Base-by-base conservation (phyloP, 2,888 invertebrate genomes). In the Drosophila stalkeri region DNA sequence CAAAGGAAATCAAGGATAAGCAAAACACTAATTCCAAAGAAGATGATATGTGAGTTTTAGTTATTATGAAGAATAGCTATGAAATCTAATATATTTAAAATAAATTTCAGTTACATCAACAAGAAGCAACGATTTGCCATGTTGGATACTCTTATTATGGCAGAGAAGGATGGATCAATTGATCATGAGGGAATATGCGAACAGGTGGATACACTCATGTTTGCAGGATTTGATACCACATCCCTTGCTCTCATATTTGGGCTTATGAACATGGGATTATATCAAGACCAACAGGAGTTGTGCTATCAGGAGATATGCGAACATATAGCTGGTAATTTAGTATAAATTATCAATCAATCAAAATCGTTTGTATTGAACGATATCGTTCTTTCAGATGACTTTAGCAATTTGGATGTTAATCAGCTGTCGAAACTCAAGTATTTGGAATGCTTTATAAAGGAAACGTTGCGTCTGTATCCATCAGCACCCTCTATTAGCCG, bases 181-280 rank as follows among this genome's bases (percentile, higher is more conserved):
- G 87, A 91, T 72, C 91, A 91, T 63, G 65, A 94, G 12, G 94
- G 94, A 52, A 94, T 96, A 16, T 93, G 95, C 68, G 95, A 96
- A 89, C 95, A 96, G 93, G 95, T 96, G 0, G 95, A 96, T 72
- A 96, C 96, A 0, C 95, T 96, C 69, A 95, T 96, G 94, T 81
- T 85, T 27, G 86, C 60, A 33, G 86, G 90, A 0, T 90, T 73
- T 37, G 90, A 90, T 39, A 91, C 91, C 5, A 91, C 91, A 12
- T 92, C 92, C 0, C 85, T 90, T 55, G 82, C 81, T 8, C 72
- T 91, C 0, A 91, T 82, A 56, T 92, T 91, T 61, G 79, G 75
- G 0, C 67, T 91, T 0, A 89, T 92, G 91, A 91, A 89, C 47
- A 66, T 91, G 61, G 80, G 89, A 0, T 37, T 90, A 1, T 77